phyloP scores from a whole-genome alignment of 2,797 vertebrate genomes.

The Amphiprion clarkii region DNA sequence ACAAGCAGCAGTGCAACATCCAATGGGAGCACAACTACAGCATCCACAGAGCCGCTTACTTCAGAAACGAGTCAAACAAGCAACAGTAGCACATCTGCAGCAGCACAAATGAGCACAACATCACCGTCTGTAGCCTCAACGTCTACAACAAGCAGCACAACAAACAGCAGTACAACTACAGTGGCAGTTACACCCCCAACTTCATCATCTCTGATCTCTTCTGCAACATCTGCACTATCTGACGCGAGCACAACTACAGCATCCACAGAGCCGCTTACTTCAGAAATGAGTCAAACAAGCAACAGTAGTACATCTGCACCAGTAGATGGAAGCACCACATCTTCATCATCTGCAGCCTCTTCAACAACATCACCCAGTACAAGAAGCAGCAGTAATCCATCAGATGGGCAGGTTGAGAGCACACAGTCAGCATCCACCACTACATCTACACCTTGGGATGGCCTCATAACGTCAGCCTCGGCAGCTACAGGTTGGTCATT shows the following conservation, averaged over 20 bases:
- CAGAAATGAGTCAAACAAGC: not conserved
- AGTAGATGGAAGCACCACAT: not conserved
- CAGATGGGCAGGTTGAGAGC: not conserved
- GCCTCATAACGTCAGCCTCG: conserved; percentile 2
- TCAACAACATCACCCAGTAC: not conserved
- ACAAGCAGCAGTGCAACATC: too few relatives aligned
- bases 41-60: not conserved
- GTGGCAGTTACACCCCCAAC: too few relatives aligned
- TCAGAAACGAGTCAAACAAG: too few relatives aligned
- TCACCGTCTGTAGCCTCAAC: not conserved
- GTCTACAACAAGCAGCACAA: not conserved
- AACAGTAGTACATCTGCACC: not conserved
- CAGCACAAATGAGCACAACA: too few relatives aligned
- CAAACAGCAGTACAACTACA: too few relatives aligned
- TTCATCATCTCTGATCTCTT: too few relatives aligned
- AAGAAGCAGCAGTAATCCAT: not conserved
- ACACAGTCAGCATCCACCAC: not conserved
- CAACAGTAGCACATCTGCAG: not conserved
- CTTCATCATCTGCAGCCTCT: not conserved
- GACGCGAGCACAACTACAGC: not conserved
- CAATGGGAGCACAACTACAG: too few relatives aligned
- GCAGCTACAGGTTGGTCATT: conserved; percentile 30
- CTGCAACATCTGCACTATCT: too few relatives aligned
- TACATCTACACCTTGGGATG: conserved; percentile 3
- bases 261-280: too few relatives aligned